A percentile compares a stretch with the other conserved stretches of the same genome.
Conservation (phyloP, 2,113 vertebrate species). For the Grus americana region DNA sequence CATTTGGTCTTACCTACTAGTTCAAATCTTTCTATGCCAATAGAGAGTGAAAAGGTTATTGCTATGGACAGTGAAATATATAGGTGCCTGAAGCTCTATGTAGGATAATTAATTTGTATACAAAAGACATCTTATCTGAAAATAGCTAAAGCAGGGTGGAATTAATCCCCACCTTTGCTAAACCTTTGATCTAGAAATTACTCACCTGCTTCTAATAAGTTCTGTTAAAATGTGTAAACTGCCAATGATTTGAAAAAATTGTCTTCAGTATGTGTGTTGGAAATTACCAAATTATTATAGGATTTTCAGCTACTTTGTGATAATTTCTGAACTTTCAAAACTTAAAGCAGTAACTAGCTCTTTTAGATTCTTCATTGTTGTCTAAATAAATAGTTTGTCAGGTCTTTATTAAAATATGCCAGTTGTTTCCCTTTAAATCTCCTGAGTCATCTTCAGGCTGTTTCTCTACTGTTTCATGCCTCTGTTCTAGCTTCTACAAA, state of each 20-base stretch:
- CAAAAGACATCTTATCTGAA: neutral
- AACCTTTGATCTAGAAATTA: neutral
- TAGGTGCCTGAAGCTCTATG: accelerated
- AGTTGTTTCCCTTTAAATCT: neutral
- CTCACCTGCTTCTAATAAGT: neutral
- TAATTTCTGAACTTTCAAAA: neutral
- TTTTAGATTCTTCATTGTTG: neutral
- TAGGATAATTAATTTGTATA: neutral
- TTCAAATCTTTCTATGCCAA: neutral
- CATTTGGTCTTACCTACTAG: neutral
- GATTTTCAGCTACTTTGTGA: neutral
- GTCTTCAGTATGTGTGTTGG: too few species aligned
- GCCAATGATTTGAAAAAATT: neutral
- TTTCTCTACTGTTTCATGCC: neutral
- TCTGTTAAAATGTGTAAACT: neutral
- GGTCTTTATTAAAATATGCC: neutral
- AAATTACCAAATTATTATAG: neutral
- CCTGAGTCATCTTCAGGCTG: neutral
- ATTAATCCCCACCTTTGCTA: neutral
- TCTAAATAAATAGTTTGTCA: neutral
- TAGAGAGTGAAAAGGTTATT: neutral
- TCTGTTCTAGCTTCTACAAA: neutral
- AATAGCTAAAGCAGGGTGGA: neutral
- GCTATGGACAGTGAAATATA: accelerated
- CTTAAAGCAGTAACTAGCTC: neutral